Evolutionary conservation across 2,888 invertebrate genomes (phyloP).

Genomic region (Xylota segnis): DNA sequence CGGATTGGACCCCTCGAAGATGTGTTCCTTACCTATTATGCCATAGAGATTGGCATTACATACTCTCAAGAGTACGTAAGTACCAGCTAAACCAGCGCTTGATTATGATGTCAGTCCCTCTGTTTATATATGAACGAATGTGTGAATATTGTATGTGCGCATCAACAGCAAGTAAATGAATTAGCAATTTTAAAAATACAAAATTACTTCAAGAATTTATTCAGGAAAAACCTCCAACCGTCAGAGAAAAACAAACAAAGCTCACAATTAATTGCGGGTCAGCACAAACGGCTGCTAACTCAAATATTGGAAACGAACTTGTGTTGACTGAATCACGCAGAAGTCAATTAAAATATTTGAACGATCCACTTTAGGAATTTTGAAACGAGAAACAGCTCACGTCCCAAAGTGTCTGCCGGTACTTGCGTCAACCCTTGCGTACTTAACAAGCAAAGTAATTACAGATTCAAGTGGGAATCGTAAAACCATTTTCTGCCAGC

Average conservation of each 20-base stretch:
- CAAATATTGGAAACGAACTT: constrained; percentile 35
- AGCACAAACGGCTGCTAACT: constrained; percentile 45
- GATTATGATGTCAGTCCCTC: no score
- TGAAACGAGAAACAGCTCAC: not conserved
- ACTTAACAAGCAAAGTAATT: constrained; percentile 50
- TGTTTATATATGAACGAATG: no score
- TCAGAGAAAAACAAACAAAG: constrained; percentile 16
- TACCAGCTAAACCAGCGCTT: no score
- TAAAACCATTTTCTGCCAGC: constrained; percentile 52
- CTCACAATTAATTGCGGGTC: constrained; percentile 43
- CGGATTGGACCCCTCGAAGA: no score
- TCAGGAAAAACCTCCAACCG: not conserved
- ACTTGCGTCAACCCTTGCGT: constrained; percentile 44
- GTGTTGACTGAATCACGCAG: constrained; percentile 6
- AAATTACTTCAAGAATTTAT: not conserved
- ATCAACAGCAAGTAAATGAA: constrained; percentile 13
- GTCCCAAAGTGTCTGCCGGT: constrained; percentile 17
- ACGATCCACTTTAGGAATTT: constrained; percentile 8
- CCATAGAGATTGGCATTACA: no score
- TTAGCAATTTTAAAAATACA: constrained; percentile 3
- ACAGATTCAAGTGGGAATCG: constrained; percentile 61
- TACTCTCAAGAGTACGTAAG: no score
- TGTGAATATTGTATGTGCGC: no score
- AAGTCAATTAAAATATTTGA: constrained; percentile 58
- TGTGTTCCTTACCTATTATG: no score